These are phyloP conservation scores for Eunapius fragilis DNA, from an alignment of 37 sponge, comb jelly and placozoan genomes.

Conservation along the genomic window DNA sequence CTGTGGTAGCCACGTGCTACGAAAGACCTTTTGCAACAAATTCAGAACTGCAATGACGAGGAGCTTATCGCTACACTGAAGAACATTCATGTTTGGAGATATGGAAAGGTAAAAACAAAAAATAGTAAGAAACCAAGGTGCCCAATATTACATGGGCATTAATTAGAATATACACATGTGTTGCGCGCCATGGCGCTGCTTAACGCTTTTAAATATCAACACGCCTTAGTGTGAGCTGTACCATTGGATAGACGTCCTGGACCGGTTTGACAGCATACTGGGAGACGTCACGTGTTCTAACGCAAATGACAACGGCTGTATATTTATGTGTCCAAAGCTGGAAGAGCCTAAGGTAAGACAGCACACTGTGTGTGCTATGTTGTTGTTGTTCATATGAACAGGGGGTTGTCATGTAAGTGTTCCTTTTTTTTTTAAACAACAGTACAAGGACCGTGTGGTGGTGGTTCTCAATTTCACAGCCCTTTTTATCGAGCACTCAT, in stretches of 20 bases:
- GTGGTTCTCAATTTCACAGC: constrained; percentile 89
- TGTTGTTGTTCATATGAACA: too few species aligned
- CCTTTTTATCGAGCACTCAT: constrained; percentile 96
- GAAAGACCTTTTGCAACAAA: constrained; percentile 65
- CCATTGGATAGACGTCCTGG: constrained; percentile 96
- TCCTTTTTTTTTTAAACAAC: background rate
- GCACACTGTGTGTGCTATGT: too few species aligned
- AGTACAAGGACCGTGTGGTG: constrained; percentile 69
- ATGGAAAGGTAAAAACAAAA: constrained; percentile 77
- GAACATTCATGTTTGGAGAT: constrained; percentile 72
- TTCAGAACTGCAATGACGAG: constrained; percentile 63
- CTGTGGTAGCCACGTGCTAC: constrained; percentile 62
- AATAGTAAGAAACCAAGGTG: too few species aligned
- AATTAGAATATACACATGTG: constrained; percentile 15
- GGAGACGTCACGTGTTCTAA: constrained; percentile 48
- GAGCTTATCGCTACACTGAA: constrained; percentile 56
- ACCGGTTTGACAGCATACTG: constrained; percentile 89
- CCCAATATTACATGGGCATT: constrained; percentile 9
- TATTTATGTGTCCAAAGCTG: constrained; percentile 63
- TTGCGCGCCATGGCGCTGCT: background rate
- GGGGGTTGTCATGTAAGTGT: background rate
- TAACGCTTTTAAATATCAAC: background rate
- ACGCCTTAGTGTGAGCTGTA: constrained; percentile 90
- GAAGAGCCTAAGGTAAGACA: constrained; percentile 63
- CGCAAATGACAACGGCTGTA: constrained; percentile 29